phyloP scores from a whole-genome alignment of 2,888 invertebrate genomes.

The Podotricha telesiphe region DNA sequence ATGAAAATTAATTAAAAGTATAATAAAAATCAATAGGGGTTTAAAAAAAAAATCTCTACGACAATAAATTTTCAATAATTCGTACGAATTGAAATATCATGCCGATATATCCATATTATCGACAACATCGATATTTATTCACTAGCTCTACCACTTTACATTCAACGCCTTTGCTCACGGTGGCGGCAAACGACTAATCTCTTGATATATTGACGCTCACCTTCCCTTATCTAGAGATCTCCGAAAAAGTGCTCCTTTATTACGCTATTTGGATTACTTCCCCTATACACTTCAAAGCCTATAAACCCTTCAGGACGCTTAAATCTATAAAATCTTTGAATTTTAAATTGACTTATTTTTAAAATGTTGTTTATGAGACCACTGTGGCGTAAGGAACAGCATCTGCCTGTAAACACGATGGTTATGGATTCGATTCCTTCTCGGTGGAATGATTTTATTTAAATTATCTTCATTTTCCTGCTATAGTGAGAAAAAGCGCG shows the following conservation, averaged over 20 bases:
- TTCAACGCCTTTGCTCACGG: constrained; percentile 64
- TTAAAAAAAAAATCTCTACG: too few relatives aligned
- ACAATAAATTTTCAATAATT: neutral
- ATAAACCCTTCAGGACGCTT: constrained; percentile 45
- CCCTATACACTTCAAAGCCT: constrained; percentile 53
- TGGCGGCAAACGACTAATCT: constrained; percentile 77
- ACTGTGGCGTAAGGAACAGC: too few relatives aligned
- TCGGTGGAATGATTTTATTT: too few relatives aligned
- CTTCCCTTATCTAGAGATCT: constrained; percentile 76
- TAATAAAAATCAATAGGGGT: neutral
- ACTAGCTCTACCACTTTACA: constrained; percentile 66
- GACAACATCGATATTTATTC: constrained; percentile 41
- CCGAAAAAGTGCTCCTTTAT: constrained; percentile 76
- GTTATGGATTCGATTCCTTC: too few relatives aligned
- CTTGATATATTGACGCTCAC: constrained; percentile 79
- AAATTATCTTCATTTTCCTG: too few relatives aligned
- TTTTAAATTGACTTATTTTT: constrained; percentile 5
- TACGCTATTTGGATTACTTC: constrained; percentile 63
- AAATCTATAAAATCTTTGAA: constrained; percentile 9
- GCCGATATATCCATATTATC: neutral
- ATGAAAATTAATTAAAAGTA: neutral
- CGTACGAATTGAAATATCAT: neutral
- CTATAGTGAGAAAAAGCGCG: too few relatives aligned
- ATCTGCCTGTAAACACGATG: too few relatives aligned
- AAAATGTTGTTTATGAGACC: neutral